Percentiles rank a stretch among this genome's conserved stretches.
These are phyloP conservation scores for Pemphigus obesinymphae DNA, from an alignment of 1,140 invertebrate species.

Conservation along the genomic window DNA sequence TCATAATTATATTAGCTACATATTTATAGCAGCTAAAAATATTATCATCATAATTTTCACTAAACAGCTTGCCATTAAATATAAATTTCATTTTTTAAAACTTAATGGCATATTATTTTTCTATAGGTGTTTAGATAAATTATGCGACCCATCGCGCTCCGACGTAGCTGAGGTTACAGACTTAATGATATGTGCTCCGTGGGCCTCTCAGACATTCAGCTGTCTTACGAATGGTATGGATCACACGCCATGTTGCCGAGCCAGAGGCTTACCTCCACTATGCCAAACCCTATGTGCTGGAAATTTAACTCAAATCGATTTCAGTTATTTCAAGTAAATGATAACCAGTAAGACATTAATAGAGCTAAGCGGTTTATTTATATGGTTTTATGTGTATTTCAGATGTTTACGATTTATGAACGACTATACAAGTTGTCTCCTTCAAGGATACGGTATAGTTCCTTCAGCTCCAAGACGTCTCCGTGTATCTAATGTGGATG, in stretches of 20 bases:
- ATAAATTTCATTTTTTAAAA: neutral
- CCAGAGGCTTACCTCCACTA: slow-evolving; percentile 64
- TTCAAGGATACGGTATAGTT: slow-evolving; percentile 76
- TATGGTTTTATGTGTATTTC: slow-evolving; percentile 40
- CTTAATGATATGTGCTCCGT: slow-evolving; percentile 80
- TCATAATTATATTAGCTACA: too few species aligned
- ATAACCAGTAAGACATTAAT: neutral
- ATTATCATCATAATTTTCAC: too few species aligned
- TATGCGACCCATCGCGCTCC: slow-evolving; percentile 69
- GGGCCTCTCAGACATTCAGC: slow-evolving; percentile 70
- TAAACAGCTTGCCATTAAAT: too few species aligned
- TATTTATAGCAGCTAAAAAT: neutral
- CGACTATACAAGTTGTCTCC: slow-evolving; percentile 70
- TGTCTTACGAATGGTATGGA: slow-evolving; percentile 75
- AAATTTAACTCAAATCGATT: slow-evolving; percentile 71
- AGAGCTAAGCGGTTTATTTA: neutral
- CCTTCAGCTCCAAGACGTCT: slow-evolving; percentile 64
- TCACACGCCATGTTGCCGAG: slow-evolving; percentile 72
- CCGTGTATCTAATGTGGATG: slow-evolving; percentile 65
- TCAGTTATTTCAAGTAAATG: slow-evolving; percentile 71
- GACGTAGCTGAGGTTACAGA: slow-evolving; percentile 62
- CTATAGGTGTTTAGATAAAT: slow-evolving; percentile 63
- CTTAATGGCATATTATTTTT: neutral
- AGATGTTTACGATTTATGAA: slow-evolving; percentile 76
- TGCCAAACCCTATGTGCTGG: slow-evolving; percentile 73